Evolutionary conservation across 2,113 vertebrate genomes (phyloP).

Genomic region (Elephas maximus): DNA sequence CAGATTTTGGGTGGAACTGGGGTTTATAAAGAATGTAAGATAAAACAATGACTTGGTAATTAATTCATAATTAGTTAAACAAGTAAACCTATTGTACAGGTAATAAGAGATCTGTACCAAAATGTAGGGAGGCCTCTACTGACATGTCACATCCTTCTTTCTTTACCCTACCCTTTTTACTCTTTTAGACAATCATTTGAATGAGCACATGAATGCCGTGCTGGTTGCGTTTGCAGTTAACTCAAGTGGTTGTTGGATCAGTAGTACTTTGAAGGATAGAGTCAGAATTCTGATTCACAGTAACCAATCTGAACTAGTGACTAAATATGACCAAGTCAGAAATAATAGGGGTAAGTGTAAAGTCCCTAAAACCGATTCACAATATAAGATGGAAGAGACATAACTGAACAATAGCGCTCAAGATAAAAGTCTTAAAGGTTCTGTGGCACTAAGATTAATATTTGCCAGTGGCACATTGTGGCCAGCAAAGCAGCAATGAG

Average conservation of each 20-base stretch:
- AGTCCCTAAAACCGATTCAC: neutral
- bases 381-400: neutral
- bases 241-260: neutral
- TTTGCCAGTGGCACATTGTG: neutral
- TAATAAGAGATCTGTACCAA: neutral
- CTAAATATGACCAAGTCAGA: neutral
- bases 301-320: neutral
- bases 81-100: neutral
- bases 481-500: neutral
- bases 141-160: neutral
- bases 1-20: neutral
- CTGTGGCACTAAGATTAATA: neutral
- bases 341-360: neutral
- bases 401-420: neutral
- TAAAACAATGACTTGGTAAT: constrained; percentile 21
- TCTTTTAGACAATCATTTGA: constrained; percentile 10
- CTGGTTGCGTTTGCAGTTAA: neutral
- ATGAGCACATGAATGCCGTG: neutral
- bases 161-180: neutral
- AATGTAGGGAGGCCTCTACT: neutral
- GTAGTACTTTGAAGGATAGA: constrained; percentile 56
- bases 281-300: neutral
- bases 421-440: neutral
- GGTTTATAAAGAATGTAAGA: neutral
- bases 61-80: constrained; percentile 17